Conservation (phyloP, 23 tunicate species). For the Botrylloides violaceus region DNA sequence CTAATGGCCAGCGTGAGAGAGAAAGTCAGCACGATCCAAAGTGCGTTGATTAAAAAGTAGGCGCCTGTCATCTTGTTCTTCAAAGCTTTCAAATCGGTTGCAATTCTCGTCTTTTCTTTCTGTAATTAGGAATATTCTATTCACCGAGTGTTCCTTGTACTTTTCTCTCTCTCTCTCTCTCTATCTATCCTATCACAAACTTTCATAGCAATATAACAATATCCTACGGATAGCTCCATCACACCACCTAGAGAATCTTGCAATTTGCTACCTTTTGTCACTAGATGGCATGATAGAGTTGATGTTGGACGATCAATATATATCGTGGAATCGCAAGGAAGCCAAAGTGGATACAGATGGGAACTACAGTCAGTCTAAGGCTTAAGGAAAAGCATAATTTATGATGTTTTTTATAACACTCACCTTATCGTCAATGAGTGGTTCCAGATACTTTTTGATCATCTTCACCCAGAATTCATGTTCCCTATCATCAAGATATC, state of each 20-base stretch:
- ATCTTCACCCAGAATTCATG: slow-evolving; percentile 77
- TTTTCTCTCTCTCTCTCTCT: too few species aligned
- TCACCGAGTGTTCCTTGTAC: too few species aligned
- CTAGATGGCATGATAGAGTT: too few species aligned
- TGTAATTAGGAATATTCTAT: not conserved
- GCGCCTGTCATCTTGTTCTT: slow-evolving; percentile 87
- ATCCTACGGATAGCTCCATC: too few species aligned
- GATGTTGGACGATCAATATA: too few species aligned
- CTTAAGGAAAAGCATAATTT: not conserved
- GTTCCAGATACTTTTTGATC: slow-evolving; percentile 55
- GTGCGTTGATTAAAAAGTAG: slow-evolving; percentile 64
- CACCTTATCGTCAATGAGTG: slow-evolving; percentile 64
- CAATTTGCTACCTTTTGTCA: too few species aligned
- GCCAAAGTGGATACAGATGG: too few species aligned
- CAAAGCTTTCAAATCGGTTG: slow-evolving; percentile 50
- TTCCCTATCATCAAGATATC: slow-evolving; percentile 84
- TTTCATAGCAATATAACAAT: too few species aligned
- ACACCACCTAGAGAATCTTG: too few species aligned
- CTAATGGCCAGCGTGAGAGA: slow-evolving; percentile 69
- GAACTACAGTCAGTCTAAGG: too few species aligned
- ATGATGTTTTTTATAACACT: not conserved
- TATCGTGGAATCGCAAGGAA: too few species aligned
- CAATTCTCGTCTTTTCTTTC: slow-evolving; percentile 10
- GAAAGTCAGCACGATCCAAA: slow-evolving; percentile 83
- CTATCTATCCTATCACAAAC: too few species aligned